Conservation (phyloP, 1,140 invertebrate genomes). For the Cotesia typhae region DNA sequence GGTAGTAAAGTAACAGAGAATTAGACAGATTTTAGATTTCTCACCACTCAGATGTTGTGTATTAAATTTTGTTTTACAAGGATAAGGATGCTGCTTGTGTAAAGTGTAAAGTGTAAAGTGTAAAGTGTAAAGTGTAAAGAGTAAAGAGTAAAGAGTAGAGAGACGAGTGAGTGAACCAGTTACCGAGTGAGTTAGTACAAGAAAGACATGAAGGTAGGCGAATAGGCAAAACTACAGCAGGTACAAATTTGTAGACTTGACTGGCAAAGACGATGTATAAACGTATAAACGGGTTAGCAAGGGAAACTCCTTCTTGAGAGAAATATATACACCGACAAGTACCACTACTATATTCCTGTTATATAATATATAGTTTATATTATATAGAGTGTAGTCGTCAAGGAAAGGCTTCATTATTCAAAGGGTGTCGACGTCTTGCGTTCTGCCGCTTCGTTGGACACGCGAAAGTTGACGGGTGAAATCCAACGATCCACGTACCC, state of each 20-base stretch:
- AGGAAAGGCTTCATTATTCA: constrained; percentile 62
- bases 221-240: constrained; percentile 42
- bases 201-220: not conserved
- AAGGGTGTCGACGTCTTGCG: constrained; percentile 60
- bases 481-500: constrained; percentile 46
- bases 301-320: constrained; percentile 4
- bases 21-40: too few relatives aligned
- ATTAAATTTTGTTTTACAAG: too few relatives aligned
- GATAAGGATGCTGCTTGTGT: too few relatives aligned
- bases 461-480: constrained; percentile 57
- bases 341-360: too few relatives aligned
- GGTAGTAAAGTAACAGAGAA: too few relatives aligned
- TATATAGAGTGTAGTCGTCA: constrained; percentile 42
- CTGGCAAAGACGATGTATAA: constrained; percentile 29
- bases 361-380: constrained; percentile 27
- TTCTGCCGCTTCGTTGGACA: constrained; percentile 55
- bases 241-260: constrained; percentile 50
- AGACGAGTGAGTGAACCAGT: not conserved
- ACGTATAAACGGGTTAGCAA: not conserved
- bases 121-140: too few relatives aligned
- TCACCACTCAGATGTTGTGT: too few relatives aligned
- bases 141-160: not conserved
- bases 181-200: not conserved
- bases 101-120: not conserved
- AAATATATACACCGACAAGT: not conserved